phyloP scores from a whole-genome alignment of 2,888 invertebrate genomes.

The Cenopis cana region DNA sequence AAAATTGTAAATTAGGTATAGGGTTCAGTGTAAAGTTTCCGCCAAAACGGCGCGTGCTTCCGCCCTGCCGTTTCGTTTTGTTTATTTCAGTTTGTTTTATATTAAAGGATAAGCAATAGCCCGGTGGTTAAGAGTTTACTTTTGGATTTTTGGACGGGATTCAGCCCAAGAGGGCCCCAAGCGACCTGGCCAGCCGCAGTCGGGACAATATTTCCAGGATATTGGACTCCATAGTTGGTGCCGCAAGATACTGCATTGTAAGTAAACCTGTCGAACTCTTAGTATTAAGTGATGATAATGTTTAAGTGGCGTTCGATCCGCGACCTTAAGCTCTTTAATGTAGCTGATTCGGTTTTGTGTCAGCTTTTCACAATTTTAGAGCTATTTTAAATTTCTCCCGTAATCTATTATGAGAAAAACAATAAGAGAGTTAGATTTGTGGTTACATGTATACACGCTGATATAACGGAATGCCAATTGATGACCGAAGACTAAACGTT shows the following conservation, averaged over 20 bases:
- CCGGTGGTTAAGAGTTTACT: slow-evolving; percentile 66
- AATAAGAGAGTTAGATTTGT: not conserved
- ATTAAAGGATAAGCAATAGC: slow-evolving; percentile 82
- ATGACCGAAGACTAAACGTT: slow-evolving; percentile 26
- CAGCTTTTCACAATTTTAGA: slow-evolving; percentile 11
- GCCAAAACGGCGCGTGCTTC: slow-evolving; percentile 78
- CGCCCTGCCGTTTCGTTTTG: slow-evolving; percentile 78
- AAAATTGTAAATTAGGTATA: slow-evolving; percentile 52
- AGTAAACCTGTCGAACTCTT: slow-evolving; percentile 59
- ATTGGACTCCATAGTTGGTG: slow-evolving; percentile 82
- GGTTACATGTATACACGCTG: slow-evolving; percentile 5
- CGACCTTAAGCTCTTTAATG: slow-evolving; percentile 13
- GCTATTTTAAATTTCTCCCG: slow-evolving; percentile 16
- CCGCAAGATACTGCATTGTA: slow-evolving; percentile 83
- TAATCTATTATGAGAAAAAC: not conserved
- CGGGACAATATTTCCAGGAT: slow-evolving; percentile 81
- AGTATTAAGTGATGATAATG: not conserved
- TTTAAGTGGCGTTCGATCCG: slow-evolving; percentile 8
- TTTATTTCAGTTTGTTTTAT: slow-evolving; percentile 82
- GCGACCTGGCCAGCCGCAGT: slow-evolving; percentile 79
- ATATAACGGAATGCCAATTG: not conserved
- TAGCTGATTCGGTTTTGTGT: not conserved
- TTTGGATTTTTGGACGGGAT: slow-evolving; percentile 66
- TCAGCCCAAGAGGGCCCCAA: slow-evolving; percentile 66
- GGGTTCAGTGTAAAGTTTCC: slow-evolving; percentile 65